Base-by-base conservation (phyloP, 1,140 invertebrate genomes). In the Venturia canescens region DNA sequence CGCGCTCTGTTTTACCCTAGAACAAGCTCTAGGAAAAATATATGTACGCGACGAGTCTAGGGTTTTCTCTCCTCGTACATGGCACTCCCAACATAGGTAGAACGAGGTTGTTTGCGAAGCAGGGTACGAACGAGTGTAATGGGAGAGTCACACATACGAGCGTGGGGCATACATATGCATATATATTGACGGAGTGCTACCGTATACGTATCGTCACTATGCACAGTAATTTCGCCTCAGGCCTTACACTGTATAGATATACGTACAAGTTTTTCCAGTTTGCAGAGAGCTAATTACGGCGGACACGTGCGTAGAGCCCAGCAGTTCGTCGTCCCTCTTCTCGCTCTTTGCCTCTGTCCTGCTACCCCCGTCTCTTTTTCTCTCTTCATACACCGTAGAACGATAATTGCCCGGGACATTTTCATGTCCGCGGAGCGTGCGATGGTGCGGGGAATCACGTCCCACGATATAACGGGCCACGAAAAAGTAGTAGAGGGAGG, bases 231-330 rank as follows among this genome's bases (percentile, higher is more conserved):
- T 66, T 23, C 67, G 67, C 9, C 50, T 53, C 50, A n/a, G 50
- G 50, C 38, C 11, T 44, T 44, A 44, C 38, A 13, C 7, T 6
- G 13, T 67, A 67, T 23, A 16, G 63, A 27, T 60, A 60, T 77
- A 29, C 9, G 34, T 26, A 79, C 27, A 57, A 63, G 57, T 26
- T 82, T 78, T 82, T 80, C 66, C 74, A 77, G 44, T 80, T 78
- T 53, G 21, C 69, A 38, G 31, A 69, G 63, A 80, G 79, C 78
- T 83, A 83, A 83, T 83, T 83, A 83, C 74, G 71, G 74, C 80
- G 53, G 72, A 78, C 82, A 83, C 82, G 82, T 83, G 82, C 82
- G 79, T 80, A 80, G 38, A 44, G 72, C 78, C 78, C 50, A 80
- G 71, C 16, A 53, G 50, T 21, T 53, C 50, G 50, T 21, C 18